Evolutionary conservation across 2,797 vertebrate species (phyloP), one percentile per base, ranked within the genome.

Genomic region (Tympanoctomys barrerae): DNA sequence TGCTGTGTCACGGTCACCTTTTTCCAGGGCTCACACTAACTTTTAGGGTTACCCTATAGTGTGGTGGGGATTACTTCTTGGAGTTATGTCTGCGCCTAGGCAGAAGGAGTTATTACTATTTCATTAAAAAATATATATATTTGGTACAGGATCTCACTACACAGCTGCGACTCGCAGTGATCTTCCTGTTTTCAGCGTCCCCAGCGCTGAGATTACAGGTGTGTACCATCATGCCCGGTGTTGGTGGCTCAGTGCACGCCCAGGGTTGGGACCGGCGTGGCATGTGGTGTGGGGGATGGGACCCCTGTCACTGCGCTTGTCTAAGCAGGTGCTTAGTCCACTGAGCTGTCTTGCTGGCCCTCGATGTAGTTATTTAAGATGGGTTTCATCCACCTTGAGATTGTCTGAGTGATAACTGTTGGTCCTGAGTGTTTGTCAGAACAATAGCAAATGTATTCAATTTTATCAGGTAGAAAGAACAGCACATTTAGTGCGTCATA

Each of bases 361-460:
- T 49, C 10, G 9, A 49, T 8, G 49, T 49, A 49, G 68, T 71
- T 71, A 70, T 21, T 71, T 71, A 71, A 71, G n/a, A 71, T 71
- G 68, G 68, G 2, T 71, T 39, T 10, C 70, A 68, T 18, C 33
- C 33, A 68, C 19, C 33, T 68, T 8, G 33, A n/a, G n/a, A n/a
- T 71, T 71, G 6, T 71, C 70, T 39, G 70, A 71, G 39, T 21
- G 21, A 39, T 9, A 33, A 26, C 57, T 80, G 78, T 73, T 94
- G 89, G 26, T 24, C 70, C 78, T 91, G 52, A 80, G 42, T 61
- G 8, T 75, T 82, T 93, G 91, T 31, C 33, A 87, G 42, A 84
- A 49, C 85, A 80, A 66, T 42, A 91, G 13, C 28, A 54, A 93
- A 61, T 46, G 14, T 75, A 49, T 75, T 91, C 68, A 64, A 49